Evolutionary conservation across 2,113 vertebrate genomes (phyloP).

Genomic region (Arenaria interpres): DNA sequence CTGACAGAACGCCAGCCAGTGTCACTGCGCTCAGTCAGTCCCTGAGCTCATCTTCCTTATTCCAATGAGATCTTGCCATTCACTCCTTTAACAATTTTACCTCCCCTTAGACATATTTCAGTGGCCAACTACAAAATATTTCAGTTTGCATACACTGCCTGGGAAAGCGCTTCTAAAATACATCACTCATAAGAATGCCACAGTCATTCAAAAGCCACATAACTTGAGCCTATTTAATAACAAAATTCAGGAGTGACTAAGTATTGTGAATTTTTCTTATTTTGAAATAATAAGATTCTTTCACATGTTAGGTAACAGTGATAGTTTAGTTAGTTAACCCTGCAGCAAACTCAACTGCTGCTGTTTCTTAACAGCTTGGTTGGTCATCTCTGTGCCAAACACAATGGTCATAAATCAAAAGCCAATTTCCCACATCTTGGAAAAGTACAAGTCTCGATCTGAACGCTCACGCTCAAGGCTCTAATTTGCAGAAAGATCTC

Average conservation of each 20-base stretch:
- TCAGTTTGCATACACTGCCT: not conserved
- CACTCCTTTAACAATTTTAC: not conserved
- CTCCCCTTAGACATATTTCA: not conserved
- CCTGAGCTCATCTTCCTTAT: not conserved
- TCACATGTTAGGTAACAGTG: not conserved
- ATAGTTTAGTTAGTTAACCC: not conserved
- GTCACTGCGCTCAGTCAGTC: not conserved
- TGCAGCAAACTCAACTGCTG: not conserved
- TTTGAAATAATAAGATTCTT: not conserved
- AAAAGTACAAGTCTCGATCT: not conserved
- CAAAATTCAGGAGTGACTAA: not conserved
- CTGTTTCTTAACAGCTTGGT: not conserved
- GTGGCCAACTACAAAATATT: not conserved
- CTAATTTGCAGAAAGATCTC: not conserved
- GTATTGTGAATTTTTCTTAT: not conserved
- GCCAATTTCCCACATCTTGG: not conserved
- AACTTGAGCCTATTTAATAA: not conserved
- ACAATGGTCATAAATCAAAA: not conserved
- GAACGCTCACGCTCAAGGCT: fast-evolving
- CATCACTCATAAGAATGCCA: not conserved
- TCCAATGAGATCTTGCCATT: not conserved
- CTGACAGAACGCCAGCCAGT: not conserved
- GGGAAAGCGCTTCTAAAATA: not conserved
- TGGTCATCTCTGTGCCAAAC: not conserved
- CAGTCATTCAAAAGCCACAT: not conserved